Evolutionary conservation across 2,888 invertebrate species (phyloP).

Genomic region (Helicoverpa assulta): DNA sequence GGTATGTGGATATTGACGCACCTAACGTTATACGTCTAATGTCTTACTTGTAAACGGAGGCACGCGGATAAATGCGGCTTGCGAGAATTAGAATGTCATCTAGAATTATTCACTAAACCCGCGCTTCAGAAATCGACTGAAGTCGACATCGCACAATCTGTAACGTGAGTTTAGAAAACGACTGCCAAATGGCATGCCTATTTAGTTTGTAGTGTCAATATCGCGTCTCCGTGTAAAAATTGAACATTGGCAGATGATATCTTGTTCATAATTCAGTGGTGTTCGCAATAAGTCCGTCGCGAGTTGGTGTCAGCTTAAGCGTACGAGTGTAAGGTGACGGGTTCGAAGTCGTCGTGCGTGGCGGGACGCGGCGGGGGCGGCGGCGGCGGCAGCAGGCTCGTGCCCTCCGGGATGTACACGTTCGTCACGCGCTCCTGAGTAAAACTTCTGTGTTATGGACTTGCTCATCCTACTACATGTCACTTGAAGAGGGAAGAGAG

Average conservation of each 20-base stretch:
- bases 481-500: background rate
- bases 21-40: conserved; percentile 41
- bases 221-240: conserved; percentile 30
- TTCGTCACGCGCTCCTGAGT: conserved; percentile 91
- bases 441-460: background rate
- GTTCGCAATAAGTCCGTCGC: conserved; percentile 24
- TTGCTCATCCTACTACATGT: background rate
- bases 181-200: conserved; percentile 32
- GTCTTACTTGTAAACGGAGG: conserved; percentile 28
- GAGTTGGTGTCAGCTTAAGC: conserved; percentile 70
- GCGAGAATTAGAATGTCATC: conserved; percentile 6
- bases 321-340: conserved; percentile 89
- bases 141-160: conserved; percentile 50
- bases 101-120: conserved; percentile 40
- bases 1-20: conserved; percentile 31
- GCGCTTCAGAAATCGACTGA: conserved; percentile 41
- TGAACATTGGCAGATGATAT: conserved; percentile 51
- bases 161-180: conserved; percentile 27
- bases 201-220: conserved; percentile 12
- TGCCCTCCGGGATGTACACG: conserved; percentile 92
- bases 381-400: conserved; percentile 92
- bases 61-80: conserved; percentile 16
- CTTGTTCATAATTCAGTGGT: conserved; percentile 30
- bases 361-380: conserved; percentile 89
- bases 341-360: conserved; percentile 91